These are phyloP conservation scores for Phalacrocorax pelagicus DNA, from an alignment of 2,113 vertebrate species.

Conservation along the genomic window DNA sequence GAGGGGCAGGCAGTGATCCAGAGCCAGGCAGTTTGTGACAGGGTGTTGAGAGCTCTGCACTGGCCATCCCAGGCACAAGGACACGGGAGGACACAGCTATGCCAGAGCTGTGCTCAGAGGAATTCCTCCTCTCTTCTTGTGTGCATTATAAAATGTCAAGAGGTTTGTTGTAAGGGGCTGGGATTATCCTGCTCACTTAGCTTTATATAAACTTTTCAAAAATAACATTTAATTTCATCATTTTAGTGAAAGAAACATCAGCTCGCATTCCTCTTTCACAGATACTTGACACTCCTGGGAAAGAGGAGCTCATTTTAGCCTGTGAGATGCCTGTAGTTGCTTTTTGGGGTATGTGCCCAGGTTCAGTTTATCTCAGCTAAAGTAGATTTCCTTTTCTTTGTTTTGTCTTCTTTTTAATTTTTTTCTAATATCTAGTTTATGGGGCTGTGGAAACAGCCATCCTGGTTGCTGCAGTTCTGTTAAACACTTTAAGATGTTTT, in stretches of 20 bases:
- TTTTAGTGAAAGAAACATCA: neutral
- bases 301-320: neutral
- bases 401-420: neutral
- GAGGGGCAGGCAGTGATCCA: neutral
- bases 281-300: neutral
- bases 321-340: neutral
- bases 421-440: neutral
- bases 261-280: neutral
- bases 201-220: neutral
- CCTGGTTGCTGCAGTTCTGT: neutral
- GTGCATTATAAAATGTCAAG: neutral
- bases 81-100: neutral
- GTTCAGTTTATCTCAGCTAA: neutral
- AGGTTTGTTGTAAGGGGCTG: neutral
- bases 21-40: neutral
- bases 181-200: neutral
- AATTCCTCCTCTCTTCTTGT: neutral
- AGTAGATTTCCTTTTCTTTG: neutral
- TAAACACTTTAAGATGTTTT: neutral
- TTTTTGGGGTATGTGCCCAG: neutral
- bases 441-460: neutral
- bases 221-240: neutral
- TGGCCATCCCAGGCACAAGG: neutral
- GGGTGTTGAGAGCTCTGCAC: neutral
- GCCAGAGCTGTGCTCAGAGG: neutral